Conservation (phyloP, 2,797 vertebrate species). For the Octomys mimax region DNA sequence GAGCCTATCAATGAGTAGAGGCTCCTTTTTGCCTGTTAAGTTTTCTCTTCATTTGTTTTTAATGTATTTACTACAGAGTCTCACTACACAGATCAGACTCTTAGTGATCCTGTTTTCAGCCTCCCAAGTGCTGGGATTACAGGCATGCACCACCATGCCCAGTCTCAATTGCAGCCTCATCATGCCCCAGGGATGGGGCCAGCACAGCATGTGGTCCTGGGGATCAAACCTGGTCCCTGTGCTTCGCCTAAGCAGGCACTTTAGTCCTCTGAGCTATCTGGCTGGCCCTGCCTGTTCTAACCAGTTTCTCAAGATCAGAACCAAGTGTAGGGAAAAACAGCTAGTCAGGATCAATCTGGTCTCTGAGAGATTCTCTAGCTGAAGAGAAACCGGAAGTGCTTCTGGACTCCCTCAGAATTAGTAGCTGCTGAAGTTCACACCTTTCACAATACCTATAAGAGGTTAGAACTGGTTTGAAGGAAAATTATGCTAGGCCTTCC, state of each 20-base stretch:
- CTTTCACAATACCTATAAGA: background rate
- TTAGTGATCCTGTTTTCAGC: too few relatives aligned
- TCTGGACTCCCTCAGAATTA: background rate
- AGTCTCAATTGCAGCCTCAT: too few relatives aligned
- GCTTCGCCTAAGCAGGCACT: too few relatives aligned
- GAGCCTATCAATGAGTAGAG: background rate
- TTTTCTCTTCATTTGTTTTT: too few relatives aligned
- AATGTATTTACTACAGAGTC: too few relatives aligned
- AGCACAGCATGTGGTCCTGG: too few relatives aligned
- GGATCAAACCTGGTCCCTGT: too few relatives aligned
- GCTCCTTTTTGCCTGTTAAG: background rate
- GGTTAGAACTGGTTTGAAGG: slow-evolving; percentile 14
- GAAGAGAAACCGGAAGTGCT: background rate
- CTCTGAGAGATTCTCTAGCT: background rate
- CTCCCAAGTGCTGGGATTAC: too few relatives aligned
- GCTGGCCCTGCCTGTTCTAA: background rate
- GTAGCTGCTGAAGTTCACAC: background rate
- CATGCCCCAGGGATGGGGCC: too few relatives aligned
- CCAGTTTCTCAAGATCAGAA: background rate
- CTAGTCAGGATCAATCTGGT: background rate
- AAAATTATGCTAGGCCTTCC: background rate
- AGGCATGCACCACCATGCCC: too few relatives aligned
- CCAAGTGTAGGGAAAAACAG: background rate
- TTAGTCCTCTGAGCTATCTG: too few relatives aligned
- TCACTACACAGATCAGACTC: too few relatives aligned